These are phyloP conservation scores for Halocynthia aurantium DNA, from an alignment of 23 tunicate genomes.

Conservation along the genomic window DNA sequence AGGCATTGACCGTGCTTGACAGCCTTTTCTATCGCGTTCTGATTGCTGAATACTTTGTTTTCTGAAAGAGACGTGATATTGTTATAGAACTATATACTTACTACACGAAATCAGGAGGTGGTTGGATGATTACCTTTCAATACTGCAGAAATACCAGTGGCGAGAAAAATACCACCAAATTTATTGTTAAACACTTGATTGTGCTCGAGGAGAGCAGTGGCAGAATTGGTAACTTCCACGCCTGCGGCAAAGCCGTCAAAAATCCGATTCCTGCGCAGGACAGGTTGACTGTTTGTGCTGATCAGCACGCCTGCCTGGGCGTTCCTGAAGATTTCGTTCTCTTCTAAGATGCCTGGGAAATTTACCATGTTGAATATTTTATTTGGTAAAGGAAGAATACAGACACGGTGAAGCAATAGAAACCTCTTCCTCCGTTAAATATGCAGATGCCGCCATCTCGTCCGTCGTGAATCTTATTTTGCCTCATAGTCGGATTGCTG, in stretches of 20 bases:
- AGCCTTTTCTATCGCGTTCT: constrained; percentile 30
- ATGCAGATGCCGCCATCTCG: constrained; percentile 45
- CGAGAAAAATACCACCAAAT: constrained; percentile 36
- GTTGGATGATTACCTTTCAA: constrained; percentile 13
- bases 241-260: constrained; percentile 37
- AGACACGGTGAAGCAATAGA: not conserved
- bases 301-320: constrained; percentile 34
- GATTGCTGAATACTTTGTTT: constrained; percentile 36
- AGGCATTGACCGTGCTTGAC: constrained; percentile 32
- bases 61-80: constrained; percentile 3
- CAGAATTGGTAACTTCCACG: constrained; percentile 31
- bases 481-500: constrained; percentile 31
- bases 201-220: constrained; percentile 21
- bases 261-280: constrained; percentile 20
- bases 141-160: constrained; percentile 27
- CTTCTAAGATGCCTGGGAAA: constrained; percentile 7
- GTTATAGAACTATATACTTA: not conserved
- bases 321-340: constrained; percentile 34
- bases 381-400: not conserved
- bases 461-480: constrained; percentile 35
- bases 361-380: not conserved
- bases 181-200: constrained; percentile 39
- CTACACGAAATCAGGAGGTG: not conserved
- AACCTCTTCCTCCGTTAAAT: constrained; percentile 34
- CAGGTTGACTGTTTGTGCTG: constrained; percentile 28